Evolutionary conservation across 2,888 invertebrate species (phyloP), one percentile per base, ranked within the genome.

Genomic region (Meta bourneti): DNA sequence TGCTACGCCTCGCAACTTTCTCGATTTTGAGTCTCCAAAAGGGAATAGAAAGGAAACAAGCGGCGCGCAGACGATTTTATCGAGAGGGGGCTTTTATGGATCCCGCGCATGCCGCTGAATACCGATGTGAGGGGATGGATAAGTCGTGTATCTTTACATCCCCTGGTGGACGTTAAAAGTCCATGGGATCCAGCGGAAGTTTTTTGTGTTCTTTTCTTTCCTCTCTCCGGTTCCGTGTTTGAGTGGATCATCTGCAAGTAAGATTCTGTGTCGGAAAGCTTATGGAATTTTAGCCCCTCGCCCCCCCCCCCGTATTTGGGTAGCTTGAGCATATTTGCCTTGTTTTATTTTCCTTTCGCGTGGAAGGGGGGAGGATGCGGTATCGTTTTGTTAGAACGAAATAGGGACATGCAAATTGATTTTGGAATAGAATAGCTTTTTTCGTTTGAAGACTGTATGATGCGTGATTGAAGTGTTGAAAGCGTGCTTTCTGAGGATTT

Each of bases 51-150:
- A 51, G 52, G 52, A 51, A 77, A 77, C 52, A 79, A 54, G 7
- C 16, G 20, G 61, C 20, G 54, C 6, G 34, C 34, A 79, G 61
- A 79, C 79, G 34, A 79, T 83, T 83, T 83, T 83, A 74, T 74
- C 74, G 19, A 34, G 83, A 83, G 74, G 20, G 61, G 61, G 72
- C 83, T 54, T 83, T 83, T 74, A 83, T 74, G 83, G 83, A 83
- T 83, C 11, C 72, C 52, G 54, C 16, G 13, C 74, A 72, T 83
- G 52, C 34, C 20, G 19, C 74, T 74, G 83, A 51, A 83, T 83
- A 74, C 83, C 19, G 74, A 83, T 83, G 82, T 70, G 48, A 49
- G 69, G 8, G 70, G 71, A 82, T 82, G 83, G 83, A 34, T 72
- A 83, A 83, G 72, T 83, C 83, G 51, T 83, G 83, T 83, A 83